Percentiles rank a stretch among this genome's conserved stretches.
These are phyloP conservation scores for Gallirallus australis DNA, from an alignment of 2,797 vertebrate species.

Conservation along the genomic window DNA sequence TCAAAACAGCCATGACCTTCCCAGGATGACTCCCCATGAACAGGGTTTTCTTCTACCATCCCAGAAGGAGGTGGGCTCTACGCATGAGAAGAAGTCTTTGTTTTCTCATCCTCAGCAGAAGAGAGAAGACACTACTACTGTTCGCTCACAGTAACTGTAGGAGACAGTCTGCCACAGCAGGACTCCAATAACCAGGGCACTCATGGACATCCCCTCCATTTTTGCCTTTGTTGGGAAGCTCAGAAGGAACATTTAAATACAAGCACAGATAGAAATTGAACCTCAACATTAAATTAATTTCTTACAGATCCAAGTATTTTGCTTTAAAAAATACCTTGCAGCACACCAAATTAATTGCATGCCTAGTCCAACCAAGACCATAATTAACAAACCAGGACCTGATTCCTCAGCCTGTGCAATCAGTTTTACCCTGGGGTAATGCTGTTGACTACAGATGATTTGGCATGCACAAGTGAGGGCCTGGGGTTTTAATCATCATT, in stretches of 20 bases:
- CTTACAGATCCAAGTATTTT: background rate
- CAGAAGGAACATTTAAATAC: background rate
- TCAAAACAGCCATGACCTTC: background rate
- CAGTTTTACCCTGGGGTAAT: background rate
- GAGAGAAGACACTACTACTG: background rate
- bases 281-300: background rate
- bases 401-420: background rate
- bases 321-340: background rate
- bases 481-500: slow-evolving; percentile 1
- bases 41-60: background rate
- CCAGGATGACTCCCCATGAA: background rate
- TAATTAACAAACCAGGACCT: background rate
- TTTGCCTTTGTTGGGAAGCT: background rate
- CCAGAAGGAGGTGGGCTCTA: background rate
- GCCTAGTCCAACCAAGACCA: background rate
- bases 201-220: background rate
- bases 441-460: background rate
- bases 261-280: background rate
- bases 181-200: background rate
- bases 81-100: background rate
- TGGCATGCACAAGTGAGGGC: background rate
- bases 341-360: slow-evolving; percentile 37
- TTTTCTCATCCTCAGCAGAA: background rate
- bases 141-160: background rate
- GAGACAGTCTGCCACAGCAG: background rate